Evolutionary conservation across 2,797 vertebrate genomes (phyloP).

Genomic region (Pseudotriccus pelzelni): DNA sequence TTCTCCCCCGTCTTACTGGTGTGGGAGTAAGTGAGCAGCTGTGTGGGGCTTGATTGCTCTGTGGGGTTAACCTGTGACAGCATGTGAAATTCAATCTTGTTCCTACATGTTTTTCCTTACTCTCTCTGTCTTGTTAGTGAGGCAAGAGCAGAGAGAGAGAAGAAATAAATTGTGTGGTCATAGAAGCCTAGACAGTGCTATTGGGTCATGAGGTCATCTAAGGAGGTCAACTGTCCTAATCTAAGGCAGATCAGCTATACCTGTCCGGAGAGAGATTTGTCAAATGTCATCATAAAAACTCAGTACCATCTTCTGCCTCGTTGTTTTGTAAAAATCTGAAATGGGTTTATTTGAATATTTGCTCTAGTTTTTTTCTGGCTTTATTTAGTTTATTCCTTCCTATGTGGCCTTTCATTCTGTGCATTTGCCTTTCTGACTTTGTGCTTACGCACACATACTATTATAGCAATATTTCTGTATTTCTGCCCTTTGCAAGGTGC

Average conservation of each 20-base stretch:
- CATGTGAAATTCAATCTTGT: background rate
- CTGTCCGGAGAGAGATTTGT: background rate
- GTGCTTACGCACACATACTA: background rate
- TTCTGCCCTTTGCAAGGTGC: background rate
- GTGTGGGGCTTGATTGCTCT: background rate
- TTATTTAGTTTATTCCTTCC: background rate
- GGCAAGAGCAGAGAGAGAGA: background rate
- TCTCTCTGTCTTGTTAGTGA: background rate
- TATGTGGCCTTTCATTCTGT: background rate
- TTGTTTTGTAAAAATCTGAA: background rate
- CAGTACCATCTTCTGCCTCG: background rate
- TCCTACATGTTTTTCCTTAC: background rate
- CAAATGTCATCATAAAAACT: background rate
- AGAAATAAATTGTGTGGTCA: background rate
- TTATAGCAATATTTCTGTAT: background rate
- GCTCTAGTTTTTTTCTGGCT: background rate
- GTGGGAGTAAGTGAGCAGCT: background rate
- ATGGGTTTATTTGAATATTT: background rate
- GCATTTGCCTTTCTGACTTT: background rate
- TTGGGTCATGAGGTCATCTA: background rate
- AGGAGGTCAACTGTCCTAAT: background rate
- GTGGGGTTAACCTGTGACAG: background rate
- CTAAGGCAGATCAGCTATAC: background rate
- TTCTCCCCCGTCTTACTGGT: background rate
- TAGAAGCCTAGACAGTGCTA: background rate